Conservation (phyloP, 2,888 invertebrate genomes). For the Agyllia agylla region DNA sequence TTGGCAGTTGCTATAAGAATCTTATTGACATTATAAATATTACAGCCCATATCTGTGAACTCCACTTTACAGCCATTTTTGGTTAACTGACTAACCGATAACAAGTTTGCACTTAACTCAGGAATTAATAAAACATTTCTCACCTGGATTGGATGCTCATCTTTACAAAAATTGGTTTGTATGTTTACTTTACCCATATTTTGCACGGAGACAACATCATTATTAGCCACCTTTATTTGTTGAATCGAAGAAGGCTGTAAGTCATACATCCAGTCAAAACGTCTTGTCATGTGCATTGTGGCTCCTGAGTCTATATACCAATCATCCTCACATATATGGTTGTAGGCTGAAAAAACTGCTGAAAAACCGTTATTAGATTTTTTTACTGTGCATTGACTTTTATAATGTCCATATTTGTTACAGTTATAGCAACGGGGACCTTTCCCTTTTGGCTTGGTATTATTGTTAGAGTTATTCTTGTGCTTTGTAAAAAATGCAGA, state of each 20-base stretch:
- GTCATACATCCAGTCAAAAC: conserved; percentile 66
- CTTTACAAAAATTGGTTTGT: not conserved
- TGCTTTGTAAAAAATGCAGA: not conserved
- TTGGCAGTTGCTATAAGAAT: conserved; percentile 35
- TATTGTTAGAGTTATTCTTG: not conserved
- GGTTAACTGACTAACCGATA: conserved; percentile 71
- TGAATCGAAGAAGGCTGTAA: conserved; percentile 35
- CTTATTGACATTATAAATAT: conserved; percentile 40
- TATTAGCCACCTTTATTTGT: conserved; percentile 64
- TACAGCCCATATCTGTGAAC: conserved; percentile 57
- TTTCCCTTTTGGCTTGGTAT: not conserved
- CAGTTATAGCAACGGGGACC: not conserved
- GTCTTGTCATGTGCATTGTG: conserved; percentile 70
- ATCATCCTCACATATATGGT: not conserved
- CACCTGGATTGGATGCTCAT: not conserved
- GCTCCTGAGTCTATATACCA: conserved; percentile 76
- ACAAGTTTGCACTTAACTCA: conserved; percentile 58
- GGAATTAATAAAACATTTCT: conserved; percentile 65
- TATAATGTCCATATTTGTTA: not conserved
- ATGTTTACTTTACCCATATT: conserved; percentile 61
- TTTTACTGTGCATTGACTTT: not conserved
- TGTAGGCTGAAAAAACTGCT: conserved; percentile 61
- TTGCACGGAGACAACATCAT: conserved; percentile 54
- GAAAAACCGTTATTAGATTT: conserved; percentile 22
- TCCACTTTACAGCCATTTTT: conserved; percentile 62